Evolutionary conservation across 2,113 vertebrate species (phyloP).

Genomic region (Choloepus hoffmanni): DNA sequence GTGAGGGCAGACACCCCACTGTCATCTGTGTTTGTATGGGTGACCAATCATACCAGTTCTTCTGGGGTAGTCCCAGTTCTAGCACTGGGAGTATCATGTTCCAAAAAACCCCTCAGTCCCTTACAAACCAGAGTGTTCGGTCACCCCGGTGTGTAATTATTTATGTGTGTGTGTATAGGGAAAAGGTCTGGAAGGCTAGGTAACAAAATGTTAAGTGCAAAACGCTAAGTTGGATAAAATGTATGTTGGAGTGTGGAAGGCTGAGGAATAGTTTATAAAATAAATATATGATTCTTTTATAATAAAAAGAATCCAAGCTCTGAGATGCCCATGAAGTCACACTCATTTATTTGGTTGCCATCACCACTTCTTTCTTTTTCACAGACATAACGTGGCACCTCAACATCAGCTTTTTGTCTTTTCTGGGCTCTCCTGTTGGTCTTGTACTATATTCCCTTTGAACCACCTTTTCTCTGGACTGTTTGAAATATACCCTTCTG

Average conservation of each 20-base stretch:
- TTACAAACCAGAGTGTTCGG: not conserved
- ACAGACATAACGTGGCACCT: not conserved
- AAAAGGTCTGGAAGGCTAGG: not conserved
- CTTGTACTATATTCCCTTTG: not conserved
- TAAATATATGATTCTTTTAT: not conserved
- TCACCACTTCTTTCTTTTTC: not conserved
- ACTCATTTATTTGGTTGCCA: not conserved
- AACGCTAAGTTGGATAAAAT: not conserved
- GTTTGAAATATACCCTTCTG: not conserved
- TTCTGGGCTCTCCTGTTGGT: not conserved
- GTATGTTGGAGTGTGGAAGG: not conserved
- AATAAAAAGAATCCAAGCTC: conserved; percentile 11
- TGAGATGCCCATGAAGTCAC: not conserved
- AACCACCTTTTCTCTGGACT: not conserved
- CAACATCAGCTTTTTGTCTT: not conserved
- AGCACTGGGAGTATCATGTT: not conserved
- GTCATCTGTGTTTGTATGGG: not conserved
- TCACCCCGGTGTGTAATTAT: too few species aligned
- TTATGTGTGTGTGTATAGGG: not conserved
- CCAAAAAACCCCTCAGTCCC: not conserved
- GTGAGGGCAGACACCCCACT: not conserved
- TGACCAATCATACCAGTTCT: not conserved
- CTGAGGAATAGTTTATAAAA: not conserved
- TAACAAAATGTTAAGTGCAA: not conserved
- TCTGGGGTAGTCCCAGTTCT: not conserved